phyloP scores from a whole-genome alignment of 2,888 invertebrate genomes.

The Mythimna ferrago region DNA sequence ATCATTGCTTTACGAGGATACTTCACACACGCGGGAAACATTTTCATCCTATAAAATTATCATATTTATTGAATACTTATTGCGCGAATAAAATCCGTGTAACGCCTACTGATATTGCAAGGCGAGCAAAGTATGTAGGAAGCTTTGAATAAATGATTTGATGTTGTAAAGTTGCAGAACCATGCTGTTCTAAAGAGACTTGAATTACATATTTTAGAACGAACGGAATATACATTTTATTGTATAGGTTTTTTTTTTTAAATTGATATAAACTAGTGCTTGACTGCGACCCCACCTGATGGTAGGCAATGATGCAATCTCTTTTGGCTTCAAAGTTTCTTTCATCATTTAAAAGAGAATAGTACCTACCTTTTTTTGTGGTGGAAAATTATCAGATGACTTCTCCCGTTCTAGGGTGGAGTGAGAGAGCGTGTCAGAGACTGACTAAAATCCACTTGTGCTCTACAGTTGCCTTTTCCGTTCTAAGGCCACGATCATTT shows the following conservation, averaged over 20 bases:
- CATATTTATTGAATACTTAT: slow-evolving; percentile 62
- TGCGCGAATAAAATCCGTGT: slow-evolving; percentile 36
- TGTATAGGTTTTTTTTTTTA: no score
- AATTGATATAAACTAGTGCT: no score
- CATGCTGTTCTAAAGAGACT: neutral
- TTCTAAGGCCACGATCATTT: no score
- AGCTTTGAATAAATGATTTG: slow-evolving; percentile 14
- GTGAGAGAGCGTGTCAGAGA: no score
- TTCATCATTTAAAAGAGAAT: neutral
- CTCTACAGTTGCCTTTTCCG: no score
- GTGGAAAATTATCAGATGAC: no score
- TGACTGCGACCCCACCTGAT: no score
- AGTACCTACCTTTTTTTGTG: neutral
- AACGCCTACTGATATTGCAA: slow-evolving; percentile 21
- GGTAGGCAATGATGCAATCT: no score
- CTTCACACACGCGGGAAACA: slow-evolving; percentile 20
- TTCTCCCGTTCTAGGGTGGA: no score
- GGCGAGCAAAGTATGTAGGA: neutral
- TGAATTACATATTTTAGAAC: neutral
- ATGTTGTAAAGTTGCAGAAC: neutral
- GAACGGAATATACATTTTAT: no score
- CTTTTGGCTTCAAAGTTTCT: no score
- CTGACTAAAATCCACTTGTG: no score
- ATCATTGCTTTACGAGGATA: slow-evolving; percentile 43
- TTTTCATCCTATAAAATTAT: slow-evolving; percentile 52